These are phyloP conservation scores for Alligator mississippiensis DNA, from an alignment of 2,113 vertebrate genomes.

Conservation along the genomic window DNA sequence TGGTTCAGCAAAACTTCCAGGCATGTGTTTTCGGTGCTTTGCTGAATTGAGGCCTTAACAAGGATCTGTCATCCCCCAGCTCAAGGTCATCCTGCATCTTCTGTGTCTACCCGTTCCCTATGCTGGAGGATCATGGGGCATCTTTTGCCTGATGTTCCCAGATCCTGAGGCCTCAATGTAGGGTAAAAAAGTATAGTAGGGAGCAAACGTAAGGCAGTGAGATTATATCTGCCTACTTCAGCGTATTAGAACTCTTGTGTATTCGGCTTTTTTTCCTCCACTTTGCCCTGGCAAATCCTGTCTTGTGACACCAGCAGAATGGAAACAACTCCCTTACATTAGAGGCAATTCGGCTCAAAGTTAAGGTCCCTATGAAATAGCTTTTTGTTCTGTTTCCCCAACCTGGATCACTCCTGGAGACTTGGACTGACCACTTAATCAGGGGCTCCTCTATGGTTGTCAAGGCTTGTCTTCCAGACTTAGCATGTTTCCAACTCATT, in stretches of 20 bases:
- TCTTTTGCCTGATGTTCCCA: fast-evolving
- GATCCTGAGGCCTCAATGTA: background rate
- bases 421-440: slow-evolving; percentile 32
- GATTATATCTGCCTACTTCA: background rate
- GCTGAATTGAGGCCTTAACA: background rate
- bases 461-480: slow-evolving; percentile 53
- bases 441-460: slow-evolving; percentile 43
- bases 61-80: background rate
- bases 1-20: background rate
- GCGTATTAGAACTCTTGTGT: background rate
- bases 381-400: slow-evolving; percentile 44
- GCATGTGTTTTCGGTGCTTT: background rate
- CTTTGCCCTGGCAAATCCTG: slow-evolving; percentile 22
- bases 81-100: background rate
- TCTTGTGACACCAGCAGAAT: background rate
- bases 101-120: background rate
- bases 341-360: background rate
- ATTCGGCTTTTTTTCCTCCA: slow-evolving; percentile 19
- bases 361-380: background rate
- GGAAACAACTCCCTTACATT: background rate
- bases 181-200: background rate
- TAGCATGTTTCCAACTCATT: slow-evolving; percentile 49
- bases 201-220: background rate
- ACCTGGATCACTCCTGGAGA: slow-evolving; percentile 25
- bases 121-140: background rate